Evolutionary conservation across 2,888 invertebrate species (phyloP).

Genomic region (Folsomia manolachei): DNA sequence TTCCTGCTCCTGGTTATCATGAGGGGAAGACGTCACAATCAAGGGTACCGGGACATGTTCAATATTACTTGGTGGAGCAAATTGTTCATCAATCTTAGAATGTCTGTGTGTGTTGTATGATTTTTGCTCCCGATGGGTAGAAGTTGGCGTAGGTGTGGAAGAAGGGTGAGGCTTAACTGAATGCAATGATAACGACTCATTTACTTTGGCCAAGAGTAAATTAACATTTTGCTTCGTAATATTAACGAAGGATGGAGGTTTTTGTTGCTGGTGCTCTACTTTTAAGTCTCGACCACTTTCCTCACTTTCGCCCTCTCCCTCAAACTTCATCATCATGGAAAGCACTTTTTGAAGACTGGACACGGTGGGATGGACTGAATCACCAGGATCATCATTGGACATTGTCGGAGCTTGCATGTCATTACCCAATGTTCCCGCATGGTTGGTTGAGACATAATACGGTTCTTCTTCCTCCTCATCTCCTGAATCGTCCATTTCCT

Average conservation of each 20-base stretch:
- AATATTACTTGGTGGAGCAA: conserved; percentile 25
- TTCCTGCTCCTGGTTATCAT: not conserved
- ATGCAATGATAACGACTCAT: conserved; percentile 8
- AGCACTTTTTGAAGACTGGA: conserved; percentile 47
- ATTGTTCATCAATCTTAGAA: conserved; percentile 47
- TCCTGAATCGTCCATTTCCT: conserved; percentile 35
- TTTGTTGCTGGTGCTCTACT: no score
- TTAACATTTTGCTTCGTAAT: conserved; percentile 43
- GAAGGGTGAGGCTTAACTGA: not conserved
- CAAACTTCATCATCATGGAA: conserved; percentile 47
- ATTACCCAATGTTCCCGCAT: not conserved
- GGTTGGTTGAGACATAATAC: not conserved
- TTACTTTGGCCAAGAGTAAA: conserved; percentile 40
- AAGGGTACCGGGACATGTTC: conserved; percentile 45
- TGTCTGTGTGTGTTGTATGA: conserved; percentile 36
- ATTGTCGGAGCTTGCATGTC: not conserved
- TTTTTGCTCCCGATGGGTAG: conserved; percentile 34
- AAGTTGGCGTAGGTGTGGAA: not conserved
- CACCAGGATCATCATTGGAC: conserved; percentile 11
- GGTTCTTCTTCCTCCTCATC: conserved; percentile 21
- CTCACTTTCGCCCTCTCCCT: conserved; percentile 16
- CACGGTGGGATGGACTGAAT: conserved; percentile 31
- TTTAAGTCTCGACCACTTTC: conserved; percentile 21
- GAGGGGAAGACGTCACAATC: conserved; percentile 23
- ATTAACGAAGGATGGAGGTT: conserved; percentile 25